Evolutionary conservation across 1,140 invertebrate species (phyloP).

Genomic region (Copidosoma floridanum): DNA sequence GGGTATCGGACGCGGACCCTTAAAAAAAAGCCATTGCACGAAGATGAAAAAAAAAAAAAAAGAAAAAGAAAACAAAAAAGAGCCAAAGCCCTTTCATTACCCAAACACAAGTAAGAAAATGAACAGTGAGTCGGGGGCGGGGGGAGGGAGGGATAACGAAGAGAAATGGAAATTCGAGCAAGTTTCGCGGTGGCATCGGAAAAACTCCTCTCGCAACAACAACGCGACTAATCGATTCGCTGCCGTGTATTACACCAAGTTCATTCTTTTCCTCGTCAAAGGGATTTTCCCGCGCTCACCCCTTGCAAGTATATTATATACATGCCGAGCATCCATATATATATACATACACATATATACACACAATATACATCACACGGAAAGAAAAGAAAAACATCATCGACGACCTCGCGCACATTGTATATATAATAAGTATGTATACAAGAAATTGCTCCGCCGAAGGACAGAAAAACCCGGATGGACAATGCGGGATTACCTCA

Average conservation of each 20-base stretch:
- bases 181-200: slow-evolving; percentile 1
- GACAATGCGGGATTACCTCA: slow-evolving; percentile 20
- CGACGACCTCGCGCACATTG: neutral
- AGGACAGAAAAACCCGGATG: slow-evolving; percentile 12
- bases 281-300: slow-evolving; percentile 8
- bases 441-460: neutral
- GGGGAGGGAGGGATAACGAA: no score
- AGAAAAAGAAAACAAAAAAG: no score
- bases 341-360: no score
- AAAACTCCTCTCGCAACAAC: slow-evolving; percentile 3
- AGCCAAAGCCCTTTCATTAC: no score
- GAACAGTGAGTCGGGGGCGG: no score
- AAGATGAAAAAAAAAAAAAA: no score
- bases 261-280: slow-evolving; percentile 27
- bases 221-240: slow-evolving; percentile 26
- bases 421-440: slow-evolving; percentile 6
- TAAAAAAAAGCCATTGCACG: neutral
- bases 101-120: no score
- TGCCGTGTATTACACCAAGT: no score
- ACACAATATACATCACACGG: no score
- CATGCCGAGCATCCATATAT: neutral
- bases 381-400: neutral
- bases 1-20: neutral
- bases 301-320: neutral
- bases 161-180: slow-evolving; percentile 25